Base-by-base conservation (phyloP, 2,797 vertebrate species). In the Hyperoplus immaculatus region DNA sequence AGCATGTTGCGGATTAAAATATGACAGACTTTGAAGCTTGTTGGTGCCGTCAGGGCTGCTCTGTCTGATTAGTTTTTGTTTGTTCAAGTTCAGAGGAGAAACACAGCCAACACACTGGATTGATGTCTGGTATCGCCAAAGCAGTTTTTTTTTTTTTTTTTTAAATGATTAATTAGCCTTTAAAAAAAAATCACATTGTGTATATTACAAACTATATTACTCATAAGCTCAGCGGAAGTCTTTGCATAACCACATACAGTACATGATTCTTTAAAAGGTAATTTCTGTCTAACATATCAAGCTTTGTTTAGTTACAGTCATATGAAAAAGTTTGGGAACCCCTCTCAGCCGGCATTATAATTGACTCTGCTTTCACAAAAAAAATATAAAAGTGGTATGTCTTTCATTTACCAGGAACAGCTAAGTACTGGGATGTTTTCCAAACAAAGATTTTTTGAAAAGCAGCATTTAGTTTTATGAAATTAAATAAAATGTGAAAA, bases 281-380 rank as follows among this genome's bases (percentile, higher is more conserved):
- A 29, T 81, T 75, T 82, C 43, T 69, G 71, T 83, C 74, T 59
- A 72, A 81, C 80, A 46, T 51, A 82, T 86, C 21, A 76, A 83
- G 73, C 57, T 39, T 82, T 78, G 73, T 69, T 82, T 82, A 70
- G 87, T 87, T 81, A n/a, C n/a, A n/a, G n/a, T n/a, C n/a, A n/a
- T n/a, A n/a, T n/a, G n/a, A n/a, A n/a, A n/a, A n/a, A n/a, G n/a
- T n/a, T n/a, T n/a, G n/a, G n/a, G n/a, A n/a, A n/a, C n/a, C n/a
- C n/a, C n/a, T n/a, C n/a, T n/a, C n/a, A n/a, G n/a, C n/a, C n/a
- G n/a, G n/a, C n/a, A n/a, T n/a, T n/a, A n/a, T n/a, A n/a, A n/a
- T n/a, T n/a, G n/a, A n/a, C n/a, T n/a, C n/a, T n/a, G n/a, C n/a
- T n/a, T n/a, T n/a, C n/a, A n/a, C n/a, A n/a, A n/a, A n/a, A n/a